Conservation (phyloP, 1,140 invertebrate species). For the Megalopta genalis region DNA sequence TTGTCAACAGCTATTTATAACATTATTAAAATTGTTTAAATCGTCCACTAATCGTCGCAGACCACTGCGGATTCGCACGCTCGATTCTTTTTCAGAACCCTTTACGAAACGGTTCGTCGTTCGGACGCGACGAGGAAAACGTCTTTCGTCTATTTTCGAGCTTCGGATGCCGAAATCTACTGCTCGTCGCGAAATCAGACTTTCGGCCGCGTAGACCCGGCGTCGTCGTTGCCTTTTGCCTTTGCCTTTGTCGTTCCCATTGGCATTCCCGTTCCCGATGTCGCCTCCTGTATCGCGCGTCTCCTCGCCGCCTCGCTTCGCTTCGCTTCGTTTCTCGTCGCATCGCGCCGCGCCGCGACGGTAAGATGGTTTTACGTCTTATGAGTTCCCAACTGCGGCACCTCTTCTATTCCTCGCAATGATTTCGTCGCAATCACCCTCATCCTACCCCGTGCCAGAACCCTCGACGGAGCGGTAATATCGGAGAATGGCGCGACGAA, state of each 20-base stretch:
- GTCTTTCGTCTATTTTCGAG: conserved; percentile 46
- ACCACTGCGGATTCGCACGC: too few species aligned
- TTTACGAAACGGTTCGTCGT: conserved; percentile 29
- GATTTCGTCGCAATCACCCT: conserved; percentile 79
- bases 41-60: too few species aligned
- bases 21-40: too few species aligned
- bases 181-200: conserved; percentile 3
- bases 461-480: conserved; percentile 75
- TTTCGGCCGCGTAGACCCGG: neutral
- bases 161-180: conserved; percentile 47
- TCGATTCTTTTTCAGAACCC: conserved; percentile 40
- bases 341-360: neutral
- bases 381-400: conserved; percentile 78
- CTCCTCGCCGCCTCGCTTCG: too few species aligned
- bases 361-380: conserved; percentile 75
- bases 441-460: conserved; percentile 46
- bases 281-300: conserved; percentile 18
- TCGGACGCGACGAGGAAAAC: neutral
- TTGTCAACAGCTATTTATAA: too few species aligned
- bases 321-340: too few species aligned
- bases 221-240: neutral
- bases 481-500: conserved; percentile 76
- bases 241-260: neutral
- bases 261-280: neutral
- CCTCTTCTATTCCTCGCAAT: conserved; percentile 78